Base-by-base conservation (phyloP, 2,797 vertebrate species). In the Acrocephalus scirpaceus region DNA sequence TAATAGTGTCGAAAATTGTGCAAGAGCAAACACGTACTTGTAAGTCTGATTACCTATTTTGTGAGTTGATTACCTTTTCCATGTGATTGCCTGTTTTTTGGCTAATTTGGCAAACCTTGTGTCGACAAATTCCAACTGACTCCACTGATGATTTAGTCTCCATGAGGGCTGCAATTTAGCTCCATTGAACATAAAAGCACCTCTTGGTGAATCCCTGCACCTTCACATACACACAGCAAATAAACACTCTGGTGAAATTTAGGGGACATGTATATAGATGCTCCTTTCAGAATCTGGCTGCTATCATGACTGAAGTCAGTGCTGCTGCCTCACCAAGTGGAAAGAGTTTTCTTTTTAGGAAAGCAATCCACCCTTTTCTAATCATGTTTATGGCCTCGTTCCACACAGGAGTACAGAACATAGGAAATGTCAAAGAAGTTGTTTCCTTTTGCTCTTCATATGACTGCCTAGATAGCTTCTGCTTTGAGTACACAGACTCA, bases 31-130 rank as follows among this genome's bases (percentile, higher is more conserved):
- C 64, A 66, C 60, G 29, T 38, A 34, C 78, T 76, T 85, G 13
- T 69, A 56, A 62, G 67, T 40, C 38, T 92, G 93, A 94, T 96
- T 94, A 83, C 81, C 64, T 85, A 40, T 94, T 95, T 91, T 91
- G 71, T 80, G 69, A 87, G 69, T 48, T 88, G 78, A 93, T 95
- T 89, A 93, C 88, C 77, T 94, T 94, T 94, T 76, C 88, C 67
- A 26, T 44, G 74, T 20, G 81, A 94, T 82, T 86, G 78, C 72
- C 78, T 92, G 36, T 0, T 96, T 96, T 38, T 92, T 91, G 91
- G 88, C 89, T 96, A 90, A 86, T 92, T 92, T 94, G 91, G 91
- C 75, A 80, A 88, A 91, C 57, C 72, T 74, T 11, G 15, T 54
- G 65, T 88, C 0, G 3, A 87, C 54, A 83, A 85, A 92, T 77